phyloP scores from a whole-genome alignment of 1,140 invertebrate genomes.

The Achatina immaculata region DNA sequence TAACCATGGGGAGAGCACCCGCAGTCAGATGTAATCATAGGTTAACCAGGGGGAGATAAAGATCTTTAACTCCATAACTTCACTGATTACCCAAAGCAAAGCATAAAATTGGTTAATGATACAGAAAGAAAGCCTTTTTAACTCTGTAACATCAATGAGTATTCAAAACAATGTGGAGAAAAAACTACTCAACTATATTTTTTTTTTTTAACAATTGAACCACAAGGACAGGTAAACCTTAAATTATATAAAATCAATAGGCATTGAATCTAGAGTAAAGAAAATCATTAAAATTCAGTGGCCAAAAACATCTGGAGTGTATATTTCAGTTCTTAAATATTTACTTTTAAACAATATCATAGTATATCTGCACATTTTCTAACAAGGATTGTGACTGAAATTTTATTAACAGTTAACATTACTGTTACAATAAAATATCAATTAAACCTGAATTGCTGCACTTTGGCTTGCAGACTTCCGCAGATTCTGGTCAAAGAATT shows the following conservation, averaged over 20 bases:
- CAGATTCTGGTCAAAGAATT: slow-evolving; percentile 47
- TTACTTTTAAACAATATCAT: not conserved
- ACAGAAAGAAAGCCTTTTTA: not conserved
- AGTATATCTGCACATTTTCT: not conserved
- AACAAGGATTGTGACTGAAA: not conserved
- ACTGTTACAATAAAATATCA: not conserved
- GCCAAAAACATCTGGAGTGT: not conserved
- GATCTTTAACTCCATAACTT: not conserved
- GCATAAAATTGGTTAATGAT: not conserved
- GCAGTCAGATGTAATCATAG: not conserved
- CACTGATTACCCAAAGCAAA: not conserved
- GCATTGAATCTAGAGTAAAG: too few species aligned
- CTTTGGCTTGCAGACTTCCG: not conserved
- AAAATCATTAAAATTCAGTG: not conserved
- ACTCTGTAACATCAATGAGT: not conserved
- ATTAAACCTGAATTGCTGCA: not conserved
- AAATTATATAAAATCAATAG: too few species aligned
- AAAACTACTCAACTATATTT: not conserved
- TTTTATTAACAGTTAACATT: not conserved
- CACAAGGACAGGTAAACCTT: too few species aligned
- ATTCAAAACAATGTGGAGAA: not conserved
- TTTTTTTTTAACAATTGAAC: not conserved
- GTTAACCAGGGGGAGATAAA: not conserved
- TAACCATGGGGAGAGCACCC: not conserved
- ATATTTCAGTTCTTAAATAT: not conserved